phyloP scores from a whole-genome alignment of 2,113 vertebrate species.

The Myrmophylax atrothorax region DNA sequence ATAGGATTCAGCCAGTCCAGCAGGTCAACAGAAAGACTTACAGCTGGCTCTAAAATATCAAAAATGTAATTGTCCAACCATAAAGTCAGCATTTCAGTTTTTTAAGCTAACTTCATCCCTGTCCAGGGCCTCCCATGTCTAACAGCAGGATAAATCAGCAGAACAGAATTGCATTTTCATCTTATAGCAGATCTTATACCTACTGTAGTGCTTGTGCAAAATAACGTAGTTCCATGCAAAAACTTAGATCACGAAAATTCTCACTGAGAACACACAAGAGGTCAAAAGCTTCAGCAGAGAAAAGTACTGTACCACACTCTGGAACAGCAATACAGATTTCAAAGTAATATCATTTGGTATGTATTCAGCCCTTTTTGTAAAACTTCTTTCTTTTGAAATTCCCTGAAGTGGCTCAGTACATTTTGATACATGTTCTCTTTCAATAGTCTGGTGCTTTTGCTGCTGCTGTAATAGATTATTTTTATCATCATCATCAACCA shows the following conservation, averaged over 20 bases:
- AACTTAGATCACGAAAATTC: not conserved
- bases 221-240: not conserved
- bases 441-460: slow-evolving; percentile 47
- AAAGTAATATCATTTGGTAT: not conserved
- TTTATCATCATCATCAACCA: slow-evolving; percentile 72
- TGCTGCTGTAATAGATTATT: slow-evolving; percentile 55
- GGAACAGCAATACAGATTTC: not conserved
- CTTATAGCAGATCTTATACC: too few species aligned
- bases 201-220: not conserved
- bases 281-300: not conserved
- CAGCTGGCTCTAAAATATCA: not conserved
- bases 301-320: not conserved
- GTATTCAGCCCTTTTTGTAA: slow-evolving; percentile 11
- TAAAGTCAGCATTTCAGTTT: not conserved
- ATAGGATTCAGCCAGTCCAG: not conserved
- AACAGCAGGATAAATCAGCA: not conserved
- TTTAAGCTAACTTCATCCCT: not conserved
- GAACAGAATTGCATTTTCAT: not conserved
- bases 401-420: slow-evolving; percentile 45
- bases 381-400: slow-evolving; percentile 43
- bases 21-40: not conserved
- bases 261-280: not conserved
- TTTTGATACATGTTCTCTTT: slow-evolving; percentile 51
- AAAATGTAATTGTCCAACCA: not conserved
- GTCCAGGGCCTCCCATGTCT: not conserved